These are phyloP conservation scores for Halictus rubicundus DNA, from an alignment of 1,140 invertebrate species.

Conservation along the genomic window DNA sequence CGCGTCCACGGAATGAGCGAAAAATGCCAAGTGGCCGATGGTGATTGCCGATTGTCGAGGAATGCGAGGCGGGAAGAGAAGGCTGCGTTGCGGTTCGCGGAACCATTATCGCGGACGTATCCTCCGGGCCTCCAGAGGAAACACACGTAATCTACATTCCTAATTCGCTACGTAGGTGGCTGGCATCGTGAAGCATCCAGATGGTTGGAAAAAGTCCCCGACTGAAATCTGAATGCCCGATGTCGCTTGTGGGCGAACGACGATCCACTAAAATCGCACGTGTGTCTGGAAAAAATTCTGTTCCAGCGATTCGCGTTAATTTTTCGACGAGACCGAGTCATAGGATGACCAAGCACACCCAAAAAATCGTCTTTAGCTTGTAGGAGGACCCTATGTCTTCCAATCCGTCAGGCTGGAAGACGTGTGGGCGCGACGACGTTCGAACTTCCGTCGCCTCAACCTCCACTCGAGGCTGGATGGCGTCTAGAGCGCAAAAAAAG, in stretches of 20 bases:
- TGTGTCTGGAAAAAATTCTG: too few species aligned
- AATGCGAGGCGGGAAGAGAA: not conserved
- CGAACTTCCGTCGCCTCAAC: constrained; percentile 65
- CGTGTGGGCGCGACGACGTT: constrained; percentile 60
- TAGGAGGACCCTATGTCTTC: not conserved
- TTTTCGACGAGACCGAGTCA: too few species aligned
- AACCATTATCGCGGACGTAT: not conserved
- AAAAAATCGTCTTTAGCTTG: too few species aligned
- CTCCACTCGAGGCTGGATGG: constrained; percentile 60
- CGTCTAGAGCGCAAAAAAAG: constrained; percentile 38
- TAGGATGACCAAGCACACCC: not conserved
- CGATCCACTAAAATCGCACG: too few species aligned
- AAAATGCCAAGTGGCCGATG: not conserved
- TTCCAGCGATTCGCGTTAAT: too few species aligned
- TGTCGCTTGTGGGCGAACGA: too few species aligned
- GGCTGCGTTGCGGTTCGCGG: not conserved
- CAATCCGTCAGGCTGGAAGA: constrained; percentile 33
- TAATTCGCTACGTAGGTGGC: not conserved
- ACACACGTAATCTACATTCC: not conserved
- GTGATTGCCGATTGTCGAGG: constrained; percentile 20
- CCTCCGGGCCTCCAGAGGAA: not conserved
- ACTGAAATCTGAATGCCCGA: not conserved
- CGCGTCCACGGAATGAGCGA: not conserved
- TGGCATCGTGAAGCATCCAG: not conserved
- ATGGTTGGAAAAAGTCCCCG: not conserved